Evolutionary conservation across 2,888 invertebrate genomes (phyloP), one percentile per base, ranked within the genome.

Genomic region (Cinara cedri): DNA sequence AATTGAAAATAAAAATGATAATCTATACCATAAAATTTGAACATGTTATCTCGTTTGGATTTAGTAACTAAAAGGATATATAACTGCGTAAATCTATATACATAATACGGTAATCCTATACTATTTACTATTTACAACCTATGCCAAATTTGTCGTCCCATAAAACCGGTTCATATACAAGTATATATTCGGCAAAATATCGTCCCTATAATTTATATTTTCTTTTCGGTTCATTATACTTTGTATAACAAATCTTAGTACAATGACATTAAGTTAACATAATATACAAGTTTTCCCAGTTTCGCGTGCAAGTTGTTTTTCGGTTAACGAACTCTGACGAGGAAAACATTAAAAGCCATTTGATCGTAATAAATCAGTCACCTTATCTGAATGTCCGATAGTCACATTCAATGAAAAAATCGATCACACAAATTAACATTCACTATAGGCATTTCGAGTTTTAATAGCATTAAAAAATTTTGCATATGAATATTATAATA

Each of bases 261-360:
- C 49, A 72, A 62, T 72, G 34, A 72, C 57, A 62, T 72, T 8
- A 3, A 34, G 26, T 49, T 34, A 71, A 21, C 11, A 71, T 57
- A 44, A 44, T 54, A 70, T 57, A 72, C 44, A 24, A 6, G 57
- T 72, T 57, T 72, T 72, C 34, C 54, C 63, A 42, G 51, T 24
- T 24, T 21, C 9, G 9, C 10, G 3, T 13, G 42, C 54, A 19
- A 1, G 65, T 66, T 26, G 65, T 74, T 55, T 76, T 57, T 68
- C 26, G 76, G 76, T 68, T 24, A 57, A 76, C 1, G 49, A 76
- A 76, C 76, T 76, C 34, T 21, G 42, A 26, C 44, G 19, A n/a
- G n/a, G 13, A 65, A 74, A 72, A n/a, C 26, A 72, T 62, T 19
- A 19, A 62, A 72, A n/a, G 26, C n/a, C 1, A 49, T 46, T 60